Evolutionary conservation across 1,140 invertebrate species (phyloP), one percentile per base, ranked within the genome.

Genomic region (Oryctes rhinoceros): DNA sequence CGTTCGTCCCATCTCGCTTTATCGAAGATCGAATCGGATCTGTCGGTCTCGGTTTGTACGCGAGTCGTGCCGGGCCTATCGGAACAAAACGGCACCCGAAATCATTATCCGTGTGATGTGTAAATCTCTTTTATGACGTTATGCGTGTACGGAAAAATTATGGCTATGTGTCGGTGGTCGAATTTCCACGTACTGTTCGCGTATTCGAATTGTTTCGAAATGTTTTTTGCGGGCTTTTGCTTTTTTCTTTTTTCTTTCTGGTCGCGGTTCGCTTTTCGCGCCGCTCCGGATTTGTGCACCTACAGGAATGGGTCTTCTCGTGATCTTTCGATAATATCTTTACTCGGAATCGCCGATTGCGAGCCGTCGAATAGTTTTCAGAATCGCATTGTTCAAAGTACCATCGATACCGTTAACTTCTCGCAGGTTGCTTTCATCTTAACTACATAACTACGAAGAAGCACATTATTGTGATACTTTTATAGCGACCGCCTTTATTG

Each of bases 1-100:
- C 71, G 71, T 75, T 47, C 71, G 35, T 47, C 15, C 15, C 59
- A 30, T 79, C 53, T 79, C 78, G 65, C 59, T 79, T 59, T 59
- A 79, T 44, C 49, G 53, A 62, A 59, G 15, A 18, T 15, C 3
- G 6, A n/a, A 59, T 59, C n/a, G 53, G 13, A 59, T 59, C 53
- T 59, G 53, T 7, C 53, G 15, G 15, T 18, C 53, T 59, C 53
- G 53, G 18, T 59, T 18, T 18, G 18, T 59, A 13, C 11, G 53
- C 53, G 53, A 59, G 53, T 18, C 53, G 53, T 6, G 15, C 15
- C 53, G 18, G n/a, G 15, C 5, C 53, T 59, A 59, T 59, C 53
- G 53, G 53, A 59, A 59, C 53, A 59, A 59, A 59, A 59, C 53
- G 53, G 53, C 53, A 59, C 53, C 53, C 53, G 53, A 59, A 59